Conservation (phyloP, 2,888 invertebrate genomes). For the Antheraea assamensis region DNA sequence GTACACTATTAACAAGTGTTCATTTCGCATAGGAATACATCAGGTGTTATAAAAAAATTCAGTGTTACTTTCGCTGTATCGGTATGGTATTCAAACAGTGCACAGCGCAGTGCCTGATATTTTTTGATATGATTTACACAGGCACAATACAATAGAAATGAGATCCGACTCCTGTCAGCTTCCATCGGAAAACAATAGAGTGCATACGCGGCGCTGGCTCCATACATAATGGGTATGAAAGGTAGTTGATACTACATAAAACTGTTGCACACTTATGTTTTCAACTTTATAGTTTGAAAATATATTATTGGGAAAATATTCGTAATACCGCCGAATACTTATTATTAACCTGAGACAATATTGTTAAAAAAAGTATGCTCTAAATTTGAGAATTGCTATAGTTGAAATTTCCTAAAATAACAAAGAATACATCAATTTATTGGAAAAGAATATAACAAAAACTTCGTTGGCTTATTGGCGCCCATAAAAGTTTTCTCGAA, state of each 20-base stretch:
- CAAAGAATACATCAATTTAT: conserved; percentile 18
- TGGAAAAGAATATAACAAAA: conserved; percentile 23
- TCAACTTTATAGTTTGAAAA: conserved; percentile 28
- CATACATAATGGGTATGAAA: conserved; percentile 49
- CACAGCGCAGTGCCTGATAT: background rate
- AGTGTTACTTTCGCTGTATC: background rate
- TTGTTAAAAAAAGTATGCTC: no score
- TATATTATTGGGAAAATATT: background rate
- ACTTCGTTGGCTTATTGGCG: background rate
- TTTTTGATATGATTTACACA: conserved; percentile 16
- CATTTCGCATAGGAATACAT: no score
- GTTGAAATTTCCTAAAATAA: no score
- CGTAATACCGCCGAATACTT: no score
- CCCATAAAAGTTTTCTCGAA: background rate
- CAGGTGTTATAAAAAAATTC: no score
- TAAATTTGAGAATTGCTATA: no score
- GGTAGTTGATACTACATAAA: conserved; percentile 44
- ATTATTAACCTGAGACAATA: no score
- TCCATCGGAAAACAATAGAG: conserved; percentile 69
- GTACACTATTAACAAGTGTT: no score
- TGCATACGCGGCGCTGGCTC: conserved; percentile 47
- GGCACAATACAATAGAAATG: conserved; percentile 17
- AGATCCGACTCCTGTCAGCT: conserved; percentile 59
- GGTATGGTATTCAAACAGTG: background rate
- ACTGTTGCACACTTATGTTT: conserved; percentile 48